These are phyloP conservation scores for Clupea harengus DNA, from an alignment of 2,113 vertebrate species.

Conservation along the genomic window DNA sequence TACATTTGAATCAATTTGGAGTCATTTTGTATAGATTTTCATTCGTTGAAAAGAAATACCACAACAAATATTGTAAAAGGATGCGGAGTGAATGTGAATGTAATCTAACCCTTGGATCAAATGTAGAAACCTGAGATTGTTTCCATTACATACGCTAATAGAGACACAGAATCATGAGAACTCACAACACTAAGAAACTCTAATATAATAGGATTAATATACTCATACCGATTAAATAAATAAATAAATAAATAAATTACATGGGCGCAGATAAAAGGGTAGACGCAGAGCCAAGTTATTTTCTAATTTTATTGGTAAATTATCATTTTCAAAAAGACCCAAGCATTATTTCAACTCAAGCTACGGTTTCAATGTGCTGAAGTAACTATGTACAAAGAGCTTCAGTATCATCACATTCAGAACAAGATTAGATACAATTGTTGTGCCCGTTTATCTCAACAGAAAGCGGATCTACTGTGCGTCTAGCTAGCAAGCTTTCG, in stretches of 20 bases:
- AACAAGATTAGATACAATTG: background rate
- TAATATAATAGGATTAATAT: background rate
- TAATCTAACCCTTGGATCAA: too few relatives aligned
- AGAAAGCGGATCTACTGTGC: background rate
- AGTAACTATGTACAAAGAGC: slow-evolving; percentile 2
- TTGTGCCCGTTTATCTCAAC: background rate
- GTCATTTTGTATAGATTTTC: too few relatives aligned
- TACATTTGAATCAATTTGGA: too few relatives aligned
- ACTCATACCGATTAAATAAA: background rate
- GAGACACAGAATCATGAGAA: background rate
- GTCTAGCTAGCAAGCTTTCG: slow-evolving; percentile 4
- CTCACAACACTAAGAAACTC: too few relatives aligned
- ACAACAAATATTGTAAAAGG: too few relatives aligned
- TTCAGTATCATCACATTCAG: slow-evolving; percentile 15
- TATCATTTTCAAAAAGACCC: slow-evolving; percentile 19
- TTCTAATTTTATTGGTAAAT: slow-evolving; percentile 18
- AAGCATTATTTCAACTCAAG: slow-evolving; percentile 19
- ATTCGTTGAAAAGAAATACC: too few relatives aligned
- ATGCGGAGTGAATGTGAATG: too few relatives aligned
- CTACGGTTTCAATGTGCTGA: slow-evolving; percentile 10
- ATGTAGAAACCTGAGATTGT: background rate
- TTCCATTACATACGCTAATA: background rate
- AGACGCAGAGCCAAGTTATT: background rate
- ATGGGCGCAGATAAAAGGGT: background rate
- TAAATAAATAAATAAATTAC: background rate